These are phyloP conservation scores for Coenobita brevimanus DNA, from an alignment of 1,140 invertebrate genomes.

Conservation along the genomic window DNA sequence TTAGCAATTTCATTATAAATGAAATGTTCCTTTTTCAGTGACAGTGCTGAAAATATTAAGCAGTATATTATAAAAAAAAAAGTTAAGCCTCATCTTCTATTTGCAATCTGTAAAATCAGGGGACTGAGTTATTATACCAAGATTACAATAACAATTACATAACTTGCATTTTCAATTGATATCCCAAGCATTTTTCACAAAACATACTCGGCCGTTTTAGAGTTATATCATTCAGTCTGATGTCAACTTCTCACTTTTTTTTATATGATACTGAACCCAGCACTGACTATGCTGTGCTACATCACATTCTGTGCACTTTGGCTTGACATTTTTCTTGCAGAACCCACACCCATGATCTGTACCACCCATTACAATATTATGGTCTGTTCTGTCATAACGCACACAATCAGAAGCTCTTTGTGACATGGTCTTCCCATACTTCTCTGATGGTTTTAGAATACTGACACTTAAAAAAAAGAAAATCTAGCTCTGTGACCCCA, in stretches of 20 bases:
- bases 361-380: neutral
- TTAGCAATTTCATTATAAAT: too few relatives aligned
- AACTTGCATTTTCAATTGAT: neutral
- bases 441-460: neutral
- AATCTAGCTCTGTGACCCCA: too few relatives aligned
- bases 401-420: neutral
- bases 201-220: neutral
- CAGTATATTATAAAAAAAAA: too few relatives aligned
- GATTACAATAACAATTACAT: too few relatives aligned
- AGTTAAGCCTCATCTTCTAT: too few relatives aligned
- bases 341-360: too few relatives aligned
- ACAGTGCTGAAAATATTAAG: too few relatives aligned
- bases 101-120: too few relatives aligned
- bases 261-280: neutral
- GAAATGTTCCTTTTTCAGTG: too few relatives aligned
- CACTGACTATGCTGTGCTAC: neutral
- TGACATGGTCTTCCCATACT: neutral
- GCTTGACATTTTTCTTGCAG: too few relatives aligned
- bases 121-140: too few relatives aligned
- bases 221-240: neutral
- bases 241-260: neutral
- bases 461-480: neutral
- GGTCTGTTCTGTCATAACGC: slow-evolving; percentile 6
- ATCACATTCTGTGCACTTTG: slow-evolving; percentile 20
- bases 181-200: neutral